Evolutionary conservation across 2,888 invertebrate genomes (phyloP).

Genomic region (Oasisia sp.): DNA sequence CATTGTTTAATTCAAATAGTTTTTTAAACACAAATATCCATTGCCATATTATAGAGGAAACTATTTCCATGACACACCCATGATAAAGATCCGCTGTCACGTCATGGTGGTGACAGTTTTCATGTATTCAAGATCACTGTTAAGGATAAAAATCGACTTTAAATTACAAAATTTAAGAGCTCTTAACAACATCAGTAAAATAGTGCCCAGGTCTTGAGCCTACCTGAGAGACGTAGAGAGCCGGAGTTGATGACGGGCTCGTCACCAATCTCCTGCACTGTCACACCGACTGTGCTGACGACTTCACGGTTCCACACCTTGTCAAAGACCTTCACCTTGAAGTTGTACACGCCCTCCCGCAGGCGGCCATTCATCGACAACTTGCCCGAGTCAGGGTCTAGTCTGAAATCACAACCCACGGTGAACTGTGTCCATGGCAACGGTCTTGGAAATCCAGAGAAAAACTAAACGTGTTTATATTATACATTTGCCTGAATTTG

Average conservation of each 20-base stretch:
- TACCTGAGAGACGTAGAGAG: conserved; percentile 80
- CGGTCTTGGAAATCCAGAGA: neutral
- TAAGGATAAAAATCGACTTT: too few species aligned
- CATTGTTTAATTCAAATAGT: too few species aligned
- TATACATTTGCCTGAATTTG: neutral
- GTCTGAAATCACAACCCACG: conserved; percentile 43
- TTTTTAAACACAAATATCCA: too few species aligned
- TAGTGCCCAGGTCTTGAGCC: neutral
- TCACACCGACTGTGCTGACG: conserved; percentile 77
- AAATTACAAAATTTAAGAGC: too few species aligned
- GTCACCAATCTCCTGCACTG: conserved; percentile 91
- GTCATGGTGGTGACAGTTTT: too few species aligned
- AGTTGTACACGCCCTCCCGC: conserved; percentile 83
- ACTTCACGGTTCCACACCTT: conserved; percentile 80
- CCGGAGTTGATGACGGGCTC: conserved; percentile 96
- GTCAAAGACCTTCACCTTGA: conserved; percentile 87
- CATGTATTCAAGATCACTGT: too few species aligned
- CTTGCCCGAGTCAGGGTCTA: conserved; percentile 93
- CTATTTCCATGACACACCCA: too few species aligned
- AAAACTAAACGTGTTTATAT: neutral
- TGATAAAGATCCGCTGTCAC: too few species aligned
- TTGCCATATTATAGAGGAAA: too few species aligned
- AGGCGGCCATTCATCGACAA: conserved; percentile 95
- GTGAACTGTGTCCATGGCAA: neutral
- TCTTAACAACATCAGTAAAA: too few species aligned